phyloP scores from a whole-genome alignment of 1,140 invertebrate genomes.

The Papilio helenus region DNA sequence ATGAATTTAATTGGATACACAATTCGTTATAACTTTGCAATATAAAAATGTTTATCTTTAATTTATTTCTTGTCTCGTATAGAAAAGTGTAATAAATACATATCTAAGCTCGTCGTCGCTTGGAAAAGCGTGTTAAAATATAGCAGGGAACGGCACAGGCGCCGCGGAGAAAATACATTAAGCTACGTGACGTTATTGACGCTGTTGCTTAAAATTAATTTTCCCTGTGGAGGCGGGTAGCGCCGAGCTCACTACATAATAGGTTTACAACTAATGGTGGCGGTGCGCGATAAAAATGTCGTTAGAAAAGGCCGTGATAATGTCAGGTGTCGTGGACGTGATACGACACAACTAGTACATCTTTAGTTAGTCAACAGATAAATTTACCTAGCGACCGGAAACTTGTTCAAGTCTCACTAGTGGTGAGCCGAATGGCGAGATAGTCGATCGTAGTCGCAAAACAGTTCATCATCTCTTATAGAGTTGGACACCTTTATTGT shows the following conservation, averaged over 20 bases:
- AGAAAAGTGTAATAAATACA: neutral
- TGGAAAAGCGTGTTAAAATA: neutral
- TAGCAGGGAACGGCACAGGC: neutral
- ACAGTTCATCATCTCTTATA: neutral
- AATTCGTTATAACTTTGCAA: neutral
- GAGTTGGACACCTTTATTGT: neutral
- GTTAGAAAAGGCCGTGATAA: slow-evolving; percentile 14
- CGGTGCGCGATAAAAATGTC: slow-evolving; percentile 26
- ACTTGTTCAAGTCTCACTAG: too few species aligned
- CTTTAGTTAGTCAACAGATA: neutral
- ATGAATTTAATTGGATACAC: too few species aligned
- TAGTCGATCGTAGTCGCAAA: too few species aligned
- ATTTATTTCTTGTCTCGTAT: neutral
- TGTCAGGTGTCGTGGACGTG: neutral
- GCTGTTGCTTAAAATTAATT: slow-evolving; percentile 23
- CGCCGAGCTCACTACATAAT: slow-evolving; percentile 14
- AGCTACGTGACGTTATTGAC: slow-evolving; percentile 29
- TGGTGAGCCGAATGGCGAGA: too few species aligned
- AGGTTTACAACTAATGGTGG: slow-evolving; percentile 36
- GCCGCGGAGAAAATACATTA: slow-evolving; percentile 28
- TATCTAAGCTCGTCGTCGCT: neutral
- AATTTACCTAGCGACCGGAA: too few species aligned
- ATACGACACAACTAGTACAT: neutral
- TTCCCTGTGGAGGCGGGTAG: neutral
- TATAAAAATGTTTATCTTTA: neutral